Base-by-base conservation (phyloP, 92 coral and sea anemone species). In the Bergia sp. region DNA sequence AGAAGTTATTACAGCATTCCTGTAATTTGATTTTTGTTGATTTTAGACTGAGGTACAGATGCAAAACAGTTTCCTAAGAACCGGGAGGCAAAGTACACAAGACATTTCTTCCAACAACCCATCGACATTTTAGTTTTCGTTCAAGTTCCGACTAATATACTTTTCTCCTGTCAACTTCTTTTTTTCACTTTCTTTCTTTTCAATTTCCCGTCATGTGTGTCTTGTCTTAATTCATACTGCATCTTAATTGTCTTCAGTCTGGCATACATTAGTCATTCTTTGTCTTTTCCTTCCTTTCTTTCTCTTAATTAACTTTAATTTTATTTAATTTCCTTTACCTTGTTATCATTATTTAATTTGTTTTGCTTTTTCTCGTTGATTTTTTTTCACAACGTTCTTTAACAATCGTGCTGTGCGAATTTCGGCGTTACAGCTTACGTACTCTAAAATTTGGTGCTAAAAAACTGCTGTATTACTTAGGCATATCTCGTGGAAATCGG, bases 11-110 rank as follows among this genome's bases (percentile, higher is more conserved):
- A 37, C 85, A 80, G 44, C 39, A 57, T 80, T 80, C 71, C 44
- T 18, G 85, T 20, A 47, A 37, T 66, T 13, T 80, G 45, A 37
- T 57, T 80, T 61, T 57, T 80, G 85, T 80, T 80, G 73, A 55
- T 80, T 57, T 80, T 80, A 73, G 71, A 80, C 13, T 36, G 21
- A 80, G 49, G 69, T 53, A 78, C 29, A 23, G 57, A 76, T 41
- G 55, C 42, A 40, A 41, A 43, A 39, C 80, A 41, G 11, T 44
- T 79, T 79, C 21, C 16, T 13, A 16, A 40, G 39, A 41, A 4
- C 85, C 47, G 8, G 85, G 85, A 80, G 85, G 85, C 64, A 80
- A 80, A 1, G 71, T 80, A 80, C 38, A 78, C 38, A 57, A 55
- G 40, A 37, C 36, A 23, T 61, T 20, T 61, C 69, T 61, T 61